Evolutionary conservation across 2,888 invertebrate species (phyloP).

Genomic region (Melipona beecheii): DNA sequence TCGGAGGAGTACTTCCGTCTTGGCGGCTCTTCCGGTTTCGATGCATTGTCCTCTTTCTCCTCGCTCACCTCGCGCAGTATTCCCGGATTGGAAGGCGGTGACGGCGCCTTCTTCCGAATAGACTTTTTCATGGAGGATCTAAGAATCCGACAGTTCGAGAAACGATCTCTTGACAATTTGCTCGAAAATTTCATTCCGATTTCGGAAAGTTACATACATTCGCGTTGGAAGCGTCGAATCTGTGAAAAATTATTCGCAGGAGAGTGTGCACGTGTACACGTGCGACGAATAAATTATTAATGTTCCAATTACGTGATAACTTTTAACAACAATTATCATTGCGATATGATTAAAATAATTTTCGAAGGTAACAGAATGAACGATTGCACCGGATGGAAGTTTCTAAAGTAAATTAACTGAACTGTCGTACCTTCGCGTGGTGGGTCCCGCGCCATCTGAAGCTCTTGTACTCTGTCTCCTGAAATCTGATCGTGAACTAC

Average conservation of each 20-base stretch:
- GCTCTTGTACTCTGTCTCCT: conserved; percentile 67
- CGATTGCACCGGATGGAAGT: not conserved
- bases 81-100: conserved; percentile 79
- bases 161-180: not conserved
- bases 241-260: too few species aligned
- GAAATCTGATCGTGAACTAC: conserved; percentile 67
- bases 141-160: not conserved
- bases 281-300: too few species aligned
- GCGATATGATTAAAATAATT: too few species aligned
- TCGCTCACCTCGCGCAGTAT: conserved; percentile 80
- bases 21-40: conserved; percentile 54
- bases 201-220: too few species aligned
- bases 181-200: too few species aligned
- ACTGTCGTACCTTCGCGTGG: conserved; percentile 69
- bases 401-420: not conserved
- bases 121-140: conserved; percentile 81
- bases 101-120: conserved; percentile 77
- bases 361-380: too few species aligned
- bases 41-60: conserved; percentile 69
- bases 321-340: too few species aligned
- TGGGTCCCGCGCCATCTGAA: conserved; percentile 73
- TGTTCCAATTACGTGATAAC: too few species aligned
- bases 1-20: conserved; percentile 86
- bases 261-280: too few species aligned
- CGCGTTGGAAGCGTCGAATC: too few species aligned